Evolutionary conservation across 1,140 invertebrate genomes (phyloP).

Genomic region (Papilio glaucus): DNA sequence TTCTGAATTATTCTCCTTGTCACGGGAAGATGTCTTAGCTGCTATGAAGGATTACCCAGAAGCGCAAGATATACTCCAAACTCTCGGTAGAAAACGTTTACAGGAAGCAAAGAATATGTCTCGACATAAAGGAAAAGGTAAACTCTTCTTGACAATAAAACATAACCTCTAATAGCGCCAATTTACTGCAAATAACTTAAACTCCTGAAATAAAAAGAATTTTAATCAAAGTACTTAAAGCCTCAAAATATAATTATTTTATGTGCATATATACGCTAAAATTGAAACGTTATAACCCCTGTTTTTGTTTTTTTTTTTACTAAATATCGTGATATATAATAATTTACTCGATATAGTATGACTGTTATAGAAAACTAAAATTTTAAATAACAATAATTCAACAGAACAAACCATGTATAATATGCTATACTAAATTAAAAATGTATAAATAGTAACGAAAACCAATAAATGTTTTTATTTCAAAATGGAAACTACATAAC

Average conservation of each 20-base stretch:
- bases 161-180: no score
- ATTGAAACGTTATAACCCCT: no score
- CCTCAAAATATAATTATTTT: no score
- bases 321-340: not conserved
- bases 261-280: no score
- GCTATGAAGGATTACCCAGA: conserved; percentile 99
- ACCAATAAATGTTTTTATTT: not conserved
- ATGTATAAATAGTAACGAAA: not conserved
- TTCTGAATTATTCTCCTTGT: conserved; percentile 97
- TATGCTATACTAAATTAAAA: no score
- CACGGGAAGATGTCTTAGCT: conserved; percentile 95
- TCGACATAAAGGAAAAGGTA: conserved; percentile 69
- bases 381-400: conserved; percentile 1
- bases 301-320: not conserved
- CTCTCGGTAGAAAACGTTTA: conserved; percentile 92
- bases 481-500: not conserved
- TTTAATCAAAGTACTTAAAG: no score
- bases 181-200: no score
- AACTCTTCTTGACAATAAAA: not conserved
- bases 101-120: conserved; percentile 88
- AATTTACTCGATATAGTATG: not conserved
- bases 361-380: not conserved
- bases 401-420: not conserved
- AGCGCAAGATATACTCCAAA: conserved; percentile 96
- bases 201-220: no score